phyloP scores from a whole-genome alignment of 2,113 vertebrate genomes.

The Sterrhoptilus dennistouni region DNA sequence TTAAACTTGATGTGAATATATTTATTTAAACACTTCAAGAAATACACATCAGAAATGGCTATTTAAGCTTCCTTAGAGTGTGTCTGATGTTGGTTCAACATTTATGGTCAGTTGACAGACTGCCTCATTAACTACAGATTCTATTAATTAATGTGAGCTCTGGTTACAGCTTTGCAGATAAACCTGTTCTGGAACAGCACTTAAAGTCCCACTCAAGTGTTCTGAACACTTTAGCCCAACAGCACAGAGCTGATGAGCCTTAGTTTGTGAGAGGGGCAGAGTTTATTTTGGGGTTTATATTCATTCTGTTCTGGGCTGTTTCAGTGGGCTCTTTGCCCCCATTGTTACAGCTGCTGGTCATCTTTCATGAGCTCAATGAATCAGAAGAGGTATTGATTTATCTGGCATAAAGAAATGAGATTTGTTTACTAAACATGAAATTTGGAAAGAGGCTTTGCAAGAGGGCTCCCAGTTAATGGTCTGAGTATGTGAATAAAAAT shows the following conservation, averaged over 20 bases:
- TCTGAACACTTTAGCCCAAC: background rate
- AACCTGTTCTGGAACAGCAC: slow-evolving; percentile 38
- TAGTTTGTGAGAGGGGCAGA: background rate
- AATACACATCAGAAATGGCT: slow-evolving; percentile 11
- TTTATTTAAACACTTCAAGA: slow-evolving; percentile 65
- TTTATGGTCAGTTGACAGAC: slow-evolving; percentile 19
- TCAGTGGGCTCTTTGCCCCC: background rate
- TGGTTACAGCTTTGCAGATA: slow-evolving; percentile 59
- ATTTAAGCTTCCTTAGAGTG: background rate
- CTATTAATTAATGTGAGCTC: slow-evolving; percentile 50
- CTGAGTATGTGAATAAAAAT: background rate
- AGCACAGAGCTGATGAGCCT: background rate
- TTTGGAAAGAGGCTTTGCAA: background rate
- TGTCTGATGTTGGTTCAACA: background rate
- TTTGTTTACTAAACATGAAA: background rate
- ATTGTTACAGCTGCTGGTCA: background rate
- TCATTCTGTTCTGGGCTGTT: background rate
- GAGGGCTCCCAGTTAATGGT: background rate
- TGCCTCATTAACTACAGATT: slow-evolving; percentile 32
- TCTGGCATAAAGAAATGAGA: background rate
- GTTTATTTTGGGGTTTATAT: background rate
- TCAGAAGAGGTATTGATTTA: background rate
- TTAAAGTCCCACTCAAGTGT: background rate
- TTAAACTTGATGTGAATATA: slow-evolving; percentile 42
- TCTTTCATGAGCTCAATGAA: background rate